These are phyloP conservation scores for Crocodylus rhombifer DNA, from an alignment of 2,797 vertebrate genomes.

Conservation along the genomic window DNA sequence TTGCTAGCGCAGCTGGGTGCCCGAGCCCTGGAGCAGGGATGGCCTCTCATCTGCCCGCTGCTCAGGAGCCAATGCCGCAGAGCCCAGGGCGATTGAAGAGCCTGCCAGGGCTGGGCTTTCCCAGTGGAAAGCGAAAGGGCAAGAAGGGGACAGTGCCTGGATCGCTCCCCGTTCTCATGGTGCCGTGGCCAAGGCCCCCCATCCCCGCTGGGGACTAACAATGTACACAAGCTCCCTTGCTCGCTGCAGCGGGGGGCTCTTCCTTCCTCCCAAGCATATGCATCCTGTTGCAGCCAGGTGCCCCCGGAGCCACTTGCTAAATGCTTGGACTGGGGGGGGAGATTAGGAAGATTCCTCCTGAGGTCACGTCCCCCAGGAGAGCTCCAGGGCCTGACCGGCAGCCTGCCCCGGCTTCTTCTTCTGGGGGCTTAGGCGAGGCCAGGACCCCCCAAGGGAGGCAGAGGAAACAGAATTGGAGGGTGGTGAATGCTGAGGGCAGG, in stretches of 20 bases:
- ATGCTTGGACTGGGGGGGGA: conserved; percentile 49
- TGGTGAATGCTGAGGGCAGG: too few relatives aligned
- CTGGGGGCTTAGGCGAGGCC: background rate
- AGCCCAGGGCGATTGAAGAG: background rate
- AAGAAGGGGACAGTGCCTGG: background rate
- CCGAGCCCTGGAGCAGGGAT: accelerated
- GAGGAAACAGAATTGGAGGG: too few relatives aligned
- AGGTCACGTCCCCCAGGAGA: background rate
- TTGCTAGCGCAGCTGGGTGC: too few relatives aligned
- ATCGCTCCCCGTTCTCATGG: background rate
- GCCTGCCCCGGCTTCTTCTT: background rate
- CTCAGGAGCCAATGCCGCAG: accelerated
- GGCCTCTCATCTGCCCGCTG: background rate
- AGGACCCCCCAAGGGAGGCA: background rate
- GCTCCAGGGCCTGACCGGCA: accelerated
- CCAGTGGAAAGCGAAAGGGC: background rate
- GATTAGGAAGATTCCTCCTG: background rate
- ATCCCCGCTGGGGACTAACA: accelerated
- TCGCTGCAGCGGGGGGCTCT: accelerated
- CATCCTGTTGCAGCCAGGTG: conserved; percentile 32
- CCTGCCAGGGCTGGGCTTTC: background rate
- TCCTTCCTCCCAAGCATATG: background rate
- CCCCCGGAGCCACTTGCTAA: conserved; percentile 12
- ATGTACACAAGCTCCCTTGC: background rate
- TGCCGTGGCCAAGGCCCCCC: background rate